phyloP scores from a whole-genome alignment of 2,888 invertebrate genomes.

The Nemotelus nigrinus region DNA sequence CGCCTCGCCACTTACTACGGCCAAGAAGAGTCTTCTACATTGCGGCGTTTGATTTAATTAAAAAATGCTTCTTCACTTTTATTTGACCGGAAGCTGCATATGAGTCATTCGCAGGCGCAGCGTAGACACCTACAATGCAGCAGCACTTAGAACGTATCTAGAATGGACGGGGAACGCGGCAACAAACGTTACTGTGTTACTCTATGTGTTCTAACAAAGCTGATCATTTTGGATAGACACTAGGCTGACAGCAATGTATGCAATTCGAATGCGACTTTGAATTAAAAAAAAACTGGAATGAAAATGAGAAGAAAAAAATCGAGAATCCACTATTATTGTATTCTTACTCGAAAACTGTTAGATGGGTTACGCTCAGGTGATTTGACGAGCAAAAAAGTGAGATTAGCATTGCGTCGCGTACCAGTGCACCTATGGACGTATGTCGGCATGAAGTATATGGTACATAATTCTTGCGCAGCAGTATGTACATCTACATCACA shows the following conservation, averaged over 20 bases:
- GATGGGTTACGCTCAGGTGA: slow-evolving; percentile 29
- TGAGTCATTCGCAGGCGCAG: slow-evolving; percentile 9
- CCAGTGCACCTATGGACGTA: too few species aligned
- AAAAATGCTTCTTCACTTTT: slow-evolving; percentile 41
- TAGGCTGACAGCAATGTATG: too few species aligned
- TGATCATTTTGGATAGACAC: too few species aligned
- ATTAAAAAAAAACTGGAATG: not conserved
- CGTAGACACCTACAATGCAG: slow-evolving; percentile 5
- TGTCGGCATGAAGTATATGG: too few species aligned
- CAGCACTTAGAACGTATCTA: not conserved
- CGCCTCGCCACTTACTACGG: not conserved
- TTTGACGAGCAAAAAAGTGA: slow-evolving; percentile 13
- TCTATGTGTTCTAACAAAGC: too few species aligned
- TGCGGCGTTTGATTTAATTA: slow-evolving; percentile 40
- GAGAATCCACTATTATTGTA: slow-evolving; percentile 23
- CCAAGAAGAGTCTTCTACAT: slow-evolving; percentile 7
- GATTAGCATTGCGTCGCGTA: not conserved
- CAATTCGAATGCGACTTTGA: too few species aligned
- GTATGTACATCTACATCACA: too few species aligned
- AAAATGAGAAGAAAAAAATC: not conserved
- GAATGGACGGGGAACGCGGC: not conserved
- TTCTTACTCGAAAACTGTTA: slow-evolving; percentile 39
- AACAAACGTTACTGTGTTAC: too few species aligned
- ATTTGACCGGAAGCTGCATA: slow-evolving; percentile 31
- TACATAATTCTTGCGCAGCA: too few species aligned